Base-by-base conservation (phyloP, 1,140 invertebrate species). In the Hylaeus volcanicus region DNA sequence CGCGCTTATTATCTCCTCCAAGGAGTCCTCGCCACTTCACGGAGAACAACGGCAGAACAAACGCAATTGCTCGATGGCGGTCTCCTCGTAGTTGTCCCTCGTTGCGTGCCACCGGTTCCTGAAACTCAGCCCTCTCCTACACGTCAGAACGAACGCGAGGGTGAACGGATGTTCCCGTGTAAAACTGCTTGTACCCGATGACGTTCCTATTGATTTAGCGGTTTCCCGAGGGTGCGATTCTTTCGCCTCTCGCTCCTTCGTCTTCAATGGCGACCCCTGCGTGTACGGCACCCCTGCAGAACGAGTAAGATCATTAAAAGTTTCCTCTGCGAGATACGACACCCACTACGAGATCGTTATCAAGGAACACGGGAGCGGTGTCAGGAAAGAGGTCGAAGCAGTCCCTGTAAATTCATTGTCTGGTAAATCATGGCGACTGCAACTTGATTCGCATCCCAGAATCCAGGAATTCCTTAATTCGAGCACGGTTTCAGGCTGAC, bases 161-260 rank as follows among this genome's bases (percentile, higher is more conserved):
- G 15, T 43, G 51, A 58, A 48, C 3, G 74, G 70, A 66, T 53
- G 75, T 61, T 53, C 45, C 60, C 84, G 81, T 85, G 85, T 79
- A 87, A 89, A 89, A 89, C 88, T 88, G 69, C 39, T 75, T 89
- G 86, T 89, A 90, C 88, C 82, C 83, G 87, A 86, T 91, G 89
- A 90, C 87, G 89, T 88, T 86, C 66, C 87, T 90, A 91, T 91
- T 90, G 91, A 90, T 91, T 90, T 90, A 90, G 88, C 79, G 89
- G 86, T 89, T 85, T 86, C 88, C 86, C 85, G 75, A 88, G 89
- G 89, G 87, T 88, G 63, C 83, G 74, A 78, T 80, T 74, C 79
- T 85, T 81, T 84, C 79, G 39, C 81, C 69, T 77, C 77, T 74
- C 73, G 64, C 68, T 71, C 12, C 65, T 65, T 39, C 56, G 53